Evolutionary conservation across 2,113 vertebrate species (phyloP).

Genomic region (Pontoporia blainvillei): DNA sequence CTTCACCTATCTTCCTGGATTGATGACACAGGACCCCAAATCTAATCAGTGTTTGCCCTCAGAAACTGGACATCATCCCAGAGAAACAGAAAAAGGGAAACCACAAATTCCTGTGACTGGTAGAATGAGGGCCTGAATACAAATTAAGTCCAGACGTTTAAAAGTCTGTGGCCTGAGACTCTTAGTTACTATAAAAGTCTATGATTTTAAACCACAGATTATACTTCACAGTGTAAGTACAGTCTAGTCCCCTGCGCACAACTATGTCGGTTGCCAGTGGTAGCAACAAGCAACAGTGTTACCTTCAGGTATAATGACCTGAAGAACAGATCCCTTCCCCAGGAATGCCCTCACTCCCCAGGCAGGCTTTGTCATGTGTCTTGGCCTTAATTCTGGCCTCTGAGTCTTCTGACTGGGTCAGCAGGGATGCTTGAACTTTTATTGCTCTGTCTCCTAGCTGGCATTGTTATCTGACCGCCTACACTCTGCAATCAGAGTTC

Average conservation of each 20-base stretch:
- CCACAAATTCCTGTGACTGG: neutral
- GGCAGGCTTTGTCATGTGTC: rapidly evolving
- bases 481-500: neutral
- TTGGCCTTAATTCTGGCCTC: neutral
- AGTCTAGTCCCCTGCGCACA: neutral
- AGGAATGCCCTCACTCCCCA: neutral
- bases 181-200: neutral
- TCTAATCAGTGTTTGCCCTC: neutral
- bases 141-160: neutral
- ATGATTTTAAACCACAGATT: neutral
- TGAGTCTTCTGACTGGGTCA: neutral
- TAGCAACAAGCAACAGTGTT: neutral
- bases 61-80: neutral
- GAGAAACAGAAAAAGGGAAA: neutral
- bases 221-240: neutral
- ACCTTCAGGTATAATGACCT: neutral
- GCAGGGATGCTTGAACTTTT: neutral
- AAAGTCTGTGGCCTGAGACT: neutral
- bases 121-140: neutral
- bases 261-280: neutral
- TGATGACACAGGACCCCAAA: no score
- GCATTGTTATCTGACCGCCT: no score
- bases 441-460: no score
- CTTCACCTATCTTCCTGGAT: neutral
- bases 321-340: neutral